Evolutionary conservation across 37 sponge, comb jelly and placozoan species (phyloP).

Genomic region (Hormiphora californensis): DNA sequence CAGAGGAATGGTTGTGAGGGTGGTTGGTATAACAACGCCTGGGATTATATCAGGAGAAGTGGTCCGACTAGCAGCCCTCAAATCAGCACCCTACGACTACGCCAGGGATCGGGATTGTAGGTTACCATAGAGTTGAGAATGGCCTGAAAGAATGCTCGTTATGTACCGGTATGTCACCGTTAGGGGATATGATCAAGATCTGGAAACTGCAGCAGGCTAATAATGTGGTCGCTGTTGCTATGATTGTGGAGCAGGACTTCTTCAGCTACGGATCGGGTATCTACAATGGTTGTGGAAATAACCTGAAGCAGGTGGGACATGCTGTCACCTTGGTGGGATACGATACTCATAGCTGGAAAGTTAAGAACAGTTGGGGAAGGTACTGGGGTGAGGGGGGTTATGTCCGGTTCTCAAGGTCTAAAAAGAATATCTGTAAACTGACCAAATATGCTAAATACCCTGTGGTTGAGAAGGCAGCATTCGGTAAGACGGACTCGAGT

Average conservation of each 20-base stretch:
- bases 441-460: not conserved
- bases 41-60: not conserved
- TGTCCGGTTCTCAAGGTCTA: not conserved
- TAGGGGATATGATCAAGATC: not conserved
- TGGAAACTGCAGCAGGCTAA: not conserved
- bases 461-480: not conserved
- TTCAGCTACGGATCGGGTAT: not conserved
- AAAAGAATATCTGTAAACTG: not conserved
- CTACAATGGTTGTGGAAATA: not conserved
- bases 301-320: not conserved
- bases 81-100: not conserved
- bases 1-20: not conserved
- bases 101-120: not conserved
- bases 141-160: constrained; percentile 14
- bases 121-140: no score
- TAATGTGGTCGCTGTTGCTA: not conserved
- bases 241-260: not conserved
- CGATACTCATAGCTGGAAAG: not conserved
- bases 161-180: not conserved
- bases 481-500: not conserved
- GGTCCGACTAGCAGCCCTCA: not conserved
- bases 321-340: not conserved
- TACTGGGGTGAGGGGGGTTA: not conserved
- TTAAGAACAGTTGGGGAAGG: constrained; percentile 10
- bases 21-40: not conserved